phyloP scores from a whole-genome alignment of 1,140 invertebrate species.

The Cataglyphis hispanica region DNA sequence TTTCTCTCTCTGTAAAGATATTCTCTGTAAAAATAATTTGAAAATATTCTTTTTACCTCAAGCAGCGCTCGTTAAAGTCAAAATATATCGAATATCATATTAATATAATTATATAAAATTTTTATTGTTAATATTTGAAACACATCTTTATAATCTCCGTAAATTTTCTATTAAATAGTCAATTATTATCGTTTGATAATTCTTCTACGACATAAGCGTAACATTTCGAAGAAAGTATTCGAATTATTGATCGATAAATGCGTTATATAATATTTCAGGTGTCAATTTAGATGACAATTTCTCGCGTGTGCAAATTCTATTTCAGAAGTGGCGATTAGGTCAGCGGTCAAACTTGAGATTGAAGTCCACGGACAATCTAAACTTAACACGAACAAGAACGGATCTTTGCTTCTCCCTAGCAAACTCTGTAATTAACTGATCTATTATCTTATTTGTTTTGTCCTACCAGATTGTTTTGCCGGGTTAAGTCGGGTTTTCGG shows the following conservation, averaged over 20 bases:
- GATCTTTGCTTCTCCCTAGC: constrained; percentile 7
- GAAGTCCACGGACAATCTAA: not conserved
- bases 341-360: constrained; percentile 3
- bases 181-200: not conserved
- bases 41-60: not conserved
- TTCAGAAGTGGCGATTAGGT: not conserved
- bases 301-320: not conserved
- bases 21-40: not conserved
- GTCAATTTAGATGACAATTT: not conserved
- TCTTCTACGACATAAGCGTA: not conserved
- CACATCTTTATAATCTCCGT: not conserved
- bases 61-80: not conserved
- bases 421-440: constrained; percentile 59
- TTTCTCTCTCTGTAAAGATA: too few species aligned
- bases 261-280: not conserved
- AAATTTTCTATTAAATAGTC: not conserved
- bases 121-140: not conserved
- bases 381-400: constrained; percentile 43
- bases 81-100: not conserved
- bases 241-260: not conserved
- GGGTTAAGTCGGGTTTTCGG: not conserved
- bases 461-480: constrained; percentile 21
- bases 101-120: not conserved
- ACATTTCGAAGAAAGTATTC: not conserved
- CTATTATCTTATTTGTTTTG: constrained; percentile 49